Evolutionary conservation across 2,113 vertebrate species (phyloP).

Genomic region (pig (Sus scrofa)): DNA sequence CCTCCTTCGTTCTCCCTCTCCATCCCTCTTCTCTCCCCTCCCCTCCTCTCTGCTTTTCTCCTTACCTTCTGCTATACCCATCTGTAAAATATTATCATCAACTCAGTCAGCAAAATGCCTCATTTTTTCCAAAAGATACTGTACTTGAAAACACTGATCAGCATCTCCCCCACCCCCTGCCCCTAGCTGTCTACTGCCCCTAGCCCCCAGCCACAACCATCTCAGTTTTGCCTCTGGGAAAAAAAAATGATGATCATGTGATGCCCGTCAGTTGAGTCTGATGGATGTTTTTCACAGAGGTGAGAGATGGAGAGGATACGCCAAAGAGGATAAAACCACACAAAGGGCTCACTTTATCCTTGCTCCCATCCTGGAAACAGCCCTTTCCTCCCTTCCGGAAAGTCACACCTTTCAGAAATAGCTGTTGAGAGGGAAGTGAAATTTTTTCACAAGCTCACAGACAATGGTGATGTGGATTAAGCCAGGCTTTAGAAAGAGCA

Average conservation of each 20-base stretch:
- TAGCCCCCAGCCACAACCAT: background rate
- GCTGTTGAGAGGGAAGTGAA: conserved; percentile 76
- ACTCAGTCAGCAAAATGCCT: background rate
- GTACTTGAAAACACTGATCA: background rate
- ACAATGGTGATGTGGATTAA: conserved; percentile 66
- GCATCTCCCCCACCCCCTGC: fast-evolving
- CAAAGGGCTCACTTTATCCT: background rate
- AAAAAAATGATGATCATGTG: background rate
- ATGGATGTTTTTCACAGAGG: background rate
- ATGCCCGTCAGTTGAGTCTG: background rate
- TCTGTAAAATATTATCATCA: background rate
- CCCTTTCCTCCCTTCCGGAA: conserved; percentile 4
- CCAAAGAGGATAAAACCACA: conserved; percentile 3
- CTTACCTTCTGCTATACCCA: background rate
- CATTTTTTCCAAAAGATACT: background rate
- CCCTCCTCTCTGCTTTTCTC: background rate
- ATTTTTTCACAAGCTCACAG: conserved; percentile 74
- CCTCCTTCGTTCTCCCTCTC: fast-evolving
- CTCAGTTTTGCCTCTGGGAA: background rate
- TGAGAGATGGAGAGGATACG: background rate
- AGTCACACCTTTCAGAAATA: conserved; percentile 82
- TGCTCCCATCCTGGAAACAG: conserved; percentile 32
- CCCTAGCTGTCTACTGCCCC: too few relatives aligned
- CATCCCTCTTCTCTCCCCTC: background rate
- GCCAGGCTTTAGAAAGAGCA: conserved; percentile 82